Base-by-base conservation (phyloP, 2,797 vertebrate species). In the Odontamblyopus lacepedii region DNA sequence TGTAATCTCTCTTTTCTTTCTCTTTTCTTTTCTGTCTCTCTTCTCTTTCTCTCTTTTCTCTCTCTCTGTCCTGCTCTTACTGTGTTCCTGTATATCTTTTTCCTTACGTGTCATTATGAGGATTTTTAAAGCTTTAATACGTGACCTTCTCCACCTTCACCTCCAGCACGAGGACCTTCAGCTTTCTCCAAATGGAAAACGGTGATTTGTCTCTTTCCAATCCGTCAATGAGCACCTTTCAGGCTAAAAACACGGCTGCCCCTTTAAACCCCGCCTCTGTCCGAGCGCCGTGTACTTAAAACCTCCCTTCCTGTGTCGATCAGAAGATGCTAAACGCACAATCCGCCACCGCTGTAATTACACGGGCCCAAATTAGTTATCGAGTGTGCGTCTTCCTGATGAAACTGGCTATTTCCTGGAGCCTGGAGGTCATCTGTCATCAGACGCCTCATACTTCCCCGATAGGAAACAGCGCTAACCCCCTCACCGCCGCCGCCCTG, bases 351-450 rank as follows among this genome's bases (percentile, higher is more conserved):
- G 41, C 67, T 77, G 59, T 85, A 85, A 88, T 89, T 88, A 89
- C 76, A 78, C 55, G 60, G 67, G 69, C 57, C 80, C 73, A 88
- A 83, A 85, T 83, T 72, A 78, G 81, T 81, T 87, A 90, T 86
- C 48, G 82, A 86, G 82, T 79, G 73, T 61, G 69, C 72, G 55
- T 86, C 81, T 88, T 82, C 80, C 83, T 78, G 85, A 78, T 79
- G 79, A 70, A 81, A 83, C 74, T 0, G 32, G 70, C 74, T 80
- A 83, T 83, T 87, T 90, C 83, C 81, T 83, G 19, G 61, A 72
- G 78, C 76, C 74, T 83, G 79, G 55, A 83, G 83, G 74, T 83
- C 83, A 77, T 91, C 85, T 73, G 83, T 88, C 86, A 88, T 86
- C 78, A 4, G 15, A 30, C 4, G 63, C 71, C 68, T 73, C 76